Evolutionary conservation across 1,140 invertebrate genomes (phyloP).

Genomic region (Harlomillsia oculata): DNA sequence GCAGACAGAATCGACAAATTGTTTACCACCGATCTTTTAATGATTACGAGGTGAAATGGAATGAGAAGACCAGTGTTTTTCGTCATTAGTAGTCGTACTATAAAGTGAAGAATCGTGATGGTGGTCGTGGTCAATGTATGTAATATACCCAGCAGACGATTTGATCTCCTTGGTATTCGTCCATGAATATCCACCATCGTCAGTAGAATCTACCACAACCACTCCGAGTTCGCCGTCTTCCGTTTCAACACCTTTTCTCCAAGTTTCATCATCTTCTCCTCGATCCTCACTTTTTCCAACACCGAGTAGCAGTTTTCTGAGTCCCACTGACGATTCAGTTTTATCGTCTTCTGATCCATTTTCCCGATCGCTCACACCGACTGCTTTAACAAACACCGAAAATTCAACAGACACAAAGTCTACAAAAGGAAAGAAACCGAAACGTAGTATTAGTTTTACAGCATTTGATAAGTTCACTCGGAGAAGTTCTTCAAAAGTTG

Average conservation of each 20-base stretch:
- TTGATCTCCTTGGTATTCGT: conserved; percentile 24
- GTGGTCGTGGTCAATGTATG: conserved; percentile 33
- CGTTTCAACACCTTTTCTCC: not conserved
- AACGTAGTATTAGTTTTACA: too few species aligned
- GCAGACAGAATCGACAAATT: too few species aligned
- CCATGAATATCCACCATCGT: conserved; percentile 20
- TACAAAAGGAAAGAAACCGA: too few species aligned
- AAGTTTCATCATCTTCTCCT: conserved; percentile 3
- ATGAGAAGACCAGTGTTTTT: too few species aligned
- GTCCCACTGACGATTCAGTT: not conserved
- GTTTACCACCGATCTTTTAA: too few species aligned
- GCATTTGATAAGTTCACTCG: too few species aligned
- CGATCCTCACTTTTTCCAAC: not conserved
- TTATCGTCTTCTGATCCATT: not conserved
- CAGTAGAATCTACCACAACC: not conserved
- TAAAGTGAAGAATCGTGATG: too few species aligned
- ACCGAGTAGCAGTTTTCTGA: not conserved
- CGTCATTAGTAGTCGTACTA: too few species aligned
- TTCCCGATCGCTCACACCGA: too few species aligned
- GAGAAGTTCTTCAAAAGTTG: not conserved
- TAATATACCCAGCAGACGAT: conserved; percentile 35
- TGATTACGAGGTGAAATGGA: too few species aligned
- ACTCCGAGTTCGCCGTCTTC: not conserved
- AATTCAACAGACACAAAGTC: too few species aligned
- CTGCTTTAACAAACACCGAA: too few species aligned